Base-by-base conservation (phyloP, 2,888 invertebrate species). In the Smittia sp. region DNA sequence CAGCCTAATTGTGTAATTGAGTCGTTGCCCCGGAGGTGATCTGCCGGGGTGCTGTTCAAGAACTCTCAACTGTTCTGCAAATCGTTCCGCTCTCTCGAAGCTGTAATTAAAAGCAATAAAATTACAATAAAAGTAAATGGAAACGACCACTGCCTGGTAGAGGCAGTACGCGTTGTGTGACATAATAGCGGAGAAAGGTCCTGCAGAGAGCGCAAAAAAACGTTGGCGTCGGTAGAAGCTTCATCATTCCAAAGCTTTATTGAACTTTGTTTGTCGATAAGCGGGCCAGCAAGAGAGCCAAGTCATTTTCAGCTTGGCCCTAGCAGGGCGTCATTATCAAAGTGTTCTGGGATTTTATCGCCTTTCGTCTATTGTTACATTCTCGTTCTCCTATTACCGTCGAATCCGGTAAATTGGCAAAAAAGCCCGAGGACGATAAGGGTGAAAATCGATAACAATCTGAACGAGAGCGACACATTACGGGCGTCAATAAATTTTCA, bases 391-490 rank as follows among this genome's bases (percentile, higher is more conserved):
- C n/a, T 27, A 39, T 72, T 58, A 72, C 54, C 32, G 62, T 39
- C 27, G 20, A 72, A 72, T 62, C 62, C 72, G 38, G 22, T 72
- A 72, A 72, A 72, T 62, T 54, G 38, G 32, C 69, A 62, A 32
- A 72, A 62, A 38, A 24, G 20, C n/a, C 15, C 15, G 38, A 13
- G 72, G 62, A 72, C 39, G 70, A 58, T 58, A 25, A 58, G 27
- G 22, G 25, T n/a, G 52, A 22, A 72, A 72, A 72, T 72, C 72
- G 58, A 72, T 72, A 62, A 39, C 72, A 72, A 72, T 72, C 72
- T 27, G 22, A 72, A 62, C n/a, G 46, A 41, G 46, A 54, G 58
- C 25, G 58, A 70, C 58, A 58, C 32, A 70, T 70, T 46, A 58
- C 58, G 18, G 54, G 52, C 54, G 52, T 70, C 69, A 70, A 70